These are phyloP conservation scores for zebrafish (Danio rerio) DNA, from an alignment of 2,113 vertebrate species.

Conservation along the genomic window GRCz12tu NC_133185.1:723001-723500, in stretches of 20 bases:
- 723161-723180: conserved; percentile 77
- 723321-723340: conserved; percentile 76
- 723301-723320: conserved; percentile 85
- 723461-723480: conserved; percentile 81
- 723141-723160: conserved; percentile 66
- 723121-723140: conserved; percentile 79
- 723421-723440: conserved; percentile 61
- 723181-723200: conserved; percentile 86
- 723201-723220: conserved; percentile 70
- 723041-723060: conserved; percentile 65
- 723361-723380: conserved; percentile 66
- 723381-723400: conserved; percentile 57
- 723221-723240: conserved; percentile 76
- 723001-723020: conserved; percentile 82
- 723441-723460: conserved; percentile 66
- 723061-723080: conserved; percentile 56
- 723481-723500: conserved; percentile 80
- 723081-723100: conserved; percentile 64
- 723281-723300: conserved; percentile 71
- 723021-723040: conserved; percentile 82
- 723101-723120: conserved; percentile 65
- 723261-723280: conserved; percentile 62
- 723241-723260: conserved; percentile 76
- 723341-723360: conserved; percentile 56
- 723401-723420: conserved; percentile 45